Evolutionary conservation across 2,888 invertebrate genomes (phyloP).

Genomic region (Agrilus mali): DNA sequence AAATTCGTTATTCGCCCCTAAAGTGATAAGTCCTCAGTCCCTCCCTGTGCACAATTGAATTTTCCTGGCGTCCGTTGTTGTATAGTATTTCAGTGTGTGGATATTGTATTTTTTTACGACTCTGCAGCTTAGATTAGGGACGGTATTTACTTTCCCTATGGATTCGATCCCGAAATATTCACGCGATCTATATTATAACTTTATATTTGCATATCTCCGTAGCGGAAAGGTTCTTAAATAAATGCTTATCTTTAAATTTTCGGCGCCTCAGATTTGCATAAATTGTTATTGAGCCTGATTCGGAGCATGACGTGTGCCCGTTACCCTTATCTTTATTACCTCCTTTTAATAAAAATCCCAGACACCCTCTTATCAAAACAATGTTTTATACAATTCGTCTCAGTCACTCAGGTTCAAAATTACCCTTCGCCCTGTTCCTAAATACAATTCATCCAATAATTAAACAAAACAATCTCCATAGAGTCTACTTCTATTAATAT

Average conservation of each 20-base stretch:
- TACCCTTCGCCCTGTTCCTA: no score
- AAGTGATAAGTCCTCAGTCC: slow-evolving; percentile 1
- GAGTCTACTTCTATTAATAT: no score
- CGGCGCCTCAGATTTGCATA: slow-evolving; percentile 19
- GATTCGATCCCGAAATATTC: slow-evolving; percentile 24
- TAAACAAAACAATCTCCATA: no score
- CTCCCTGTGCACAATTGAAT: no score
- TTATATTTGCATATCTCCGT: slow-evolving; percentile 30
- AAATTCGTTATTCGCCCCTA: no score
- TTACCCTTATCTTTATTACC: neutral
- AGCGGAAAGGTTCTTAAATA: slow-evolving; percentile 26
- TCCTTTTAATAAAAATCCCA: no score
- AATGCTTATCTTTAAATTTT: slow-evolving; percentile 27
- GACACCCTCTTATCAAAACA: no score
- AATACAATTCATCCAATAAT: no score
- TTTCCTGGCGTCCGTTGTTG: no score
- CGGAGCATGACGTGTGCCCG: neutral
- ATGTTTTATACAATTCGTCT: no score
- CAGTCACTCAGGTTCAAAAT: no score
- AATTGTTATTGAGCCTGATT: slow-evolving; percentile 11
- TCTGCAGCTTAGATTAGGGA: slow-evolving; percentile 27
- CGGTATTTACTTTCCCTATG: slow-evolving; percentile 21
- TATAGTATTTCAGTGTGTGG: slow-evolving; percentile 13
- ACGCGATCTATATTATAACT: slow-evolving; percentile 29
- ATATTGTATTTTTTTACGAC: slow-evolving; percentile 30